Evolutionary conservation across 2,888 invertebrate genomes (phyloP), one percentile per base, ranked within the genome.

Genomic region (Eucera pruinosa): DNA sequence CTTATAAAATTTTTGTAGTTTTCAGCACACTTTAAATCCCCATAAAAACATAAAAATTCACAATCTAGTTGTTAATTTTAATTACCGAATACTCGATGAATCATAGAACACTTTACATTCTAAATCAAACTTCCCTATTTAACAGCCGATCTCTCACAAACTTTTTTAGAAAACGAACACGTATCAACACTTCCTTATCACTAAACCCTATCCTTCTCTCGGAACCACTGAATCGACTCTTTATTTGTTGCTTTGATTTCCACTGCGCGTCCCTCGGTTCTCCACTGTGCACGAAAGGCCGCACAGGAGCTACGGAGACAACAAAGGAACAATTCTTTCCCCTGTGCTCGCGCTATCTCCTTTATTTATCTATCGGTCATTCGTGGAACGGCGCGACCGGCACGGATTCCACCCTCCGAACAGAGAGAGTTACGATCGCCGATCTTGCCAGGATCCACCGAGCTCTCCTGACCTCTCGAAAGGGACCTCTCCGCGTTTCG

Each of bases 401-500:
- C 70, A 54, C 54, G 71, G 72, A 73, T 71, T 72, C 80, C 80
- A 58, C 61, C 61, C 58, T 72, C 50, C 20, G 50, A 50, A 45
- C 25, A 15, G 6, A 50, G 33, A 41, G 41, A 30, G 69, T 83
- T 83, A 83, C 82, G 83, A 84, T 83, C 83, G 68, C 48, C 65
- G 71, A 81, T 83, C 83, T 60, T 39, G 64, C 36, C 70, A 69
- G 81, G 71, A 78, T 75, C 80, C 77, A 78, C 71, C 55, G 80
- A 73, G 80, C 78, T 80, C 84, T 52, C 43, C 75, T 80, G 82
- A 82, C 83, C 83, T 83, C 78, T 81, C 60, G 66, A 69, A 57
- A 68, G 70, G 69, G 64, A 70, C 75, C 70, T 68, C 57, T 66
- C 33, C 41, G 54, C 64, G 74, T 69, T 77, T 66, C 78, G 78